phyloP scores from a whole-genome alignment of 2,113 vertebrate species.

The Piaya cayana region DNA sequence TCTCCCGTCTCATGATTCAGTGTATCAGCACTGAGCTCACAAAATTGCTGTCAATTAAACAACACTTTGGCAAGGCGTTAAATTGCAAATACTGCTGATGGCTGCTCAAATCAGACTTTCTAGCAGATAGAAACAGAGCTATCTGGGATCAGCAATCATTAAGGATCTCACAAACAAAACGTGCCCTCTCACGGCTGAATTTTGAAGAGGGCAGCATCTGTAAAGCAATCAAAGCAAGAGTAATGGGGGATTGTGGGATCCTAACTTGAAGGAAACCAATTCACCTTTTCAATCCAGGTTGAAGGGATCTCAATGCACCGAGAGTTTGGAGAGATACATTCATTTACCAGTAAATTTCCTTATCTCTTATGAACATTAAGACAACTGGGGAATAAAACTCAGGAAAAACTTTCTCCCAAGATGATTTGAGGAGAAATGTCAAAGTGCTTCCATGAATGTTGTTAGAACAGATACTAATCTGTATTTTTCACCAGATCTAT shows the following conservation, averaged over 20 bases:
- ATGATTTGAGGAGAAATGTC: background rate
- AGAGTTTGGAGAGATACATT: background rate
- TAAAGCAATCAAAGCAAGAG: background rate
- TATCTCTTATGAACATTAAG: background rate
- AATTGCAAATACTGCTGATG: constrained; percentile 6
- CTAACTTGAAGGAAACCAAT: background rate
- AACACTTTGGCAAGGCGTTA: background rate
- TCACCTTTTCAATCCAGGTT: background rate
- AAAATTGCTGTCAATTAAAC: constrained; percentile 46
- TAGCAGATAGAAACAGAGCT: background rate
- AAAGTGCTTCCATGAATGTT: background rate
- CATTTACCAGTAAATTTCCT: background rate
- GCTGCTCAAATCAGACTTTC: background rate
- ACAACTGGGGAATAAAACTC: background rate
- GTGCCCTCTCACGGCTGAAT: background rate
- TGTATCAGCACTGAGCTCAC: background rate
- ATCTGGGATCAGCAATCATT: background rate
- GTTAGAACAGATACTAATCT: background rate
- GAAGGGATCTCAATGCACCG: accelerated
- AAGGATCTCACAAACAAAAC: background rate
- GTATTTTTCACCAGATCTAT: background rate
- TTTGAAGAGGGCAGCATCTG: background rate
- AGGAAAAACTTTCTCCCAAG: background rate
- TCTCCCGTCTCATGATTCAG: background rate
- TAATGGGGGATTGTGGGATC: background rate